Evolutionary conservation across 2,888 invertebrate species (phyloP), one percentile per base, ranked within the genome.

Genomic region (Parnassius orleans): DNA sequence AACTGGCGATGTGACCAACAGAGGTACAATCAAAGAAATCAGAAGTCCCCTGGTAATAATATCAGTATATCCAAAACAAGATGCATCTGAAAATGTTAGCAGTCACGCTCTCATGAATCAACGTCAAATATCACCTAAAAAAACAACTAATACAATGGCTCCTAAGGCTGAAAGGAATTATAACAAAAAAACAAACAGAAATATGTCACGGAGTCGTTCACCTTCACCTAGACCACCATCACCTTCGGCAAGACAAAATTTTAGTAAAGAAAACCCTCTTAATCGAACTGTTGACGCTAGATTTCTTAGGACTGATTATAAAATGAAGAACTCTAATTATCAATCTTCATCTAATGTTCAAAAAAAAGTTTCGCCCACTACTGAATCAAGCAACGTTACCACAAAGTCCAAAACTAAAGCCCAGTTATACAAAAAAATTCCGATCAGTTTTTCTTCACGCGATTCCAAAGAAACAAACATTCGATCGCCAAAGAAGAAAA

Each of bases 21-120:
- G 63, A 2, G 70, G 66, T 53, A 67, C 61, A 7, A 59, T 70
- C 11, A 76, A 75, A 59, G 68, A 72, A 51, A 67, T 68, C 50
- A 71, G 75, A 58, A 87, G 76, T 64, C 90, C 90, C 15, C 64
- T 90, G 19, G 84, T 90, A 2, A 76, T 90, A 12, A 90, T 90
- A 81, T 88, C 90, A 2, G 88, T 90, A 3, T 90, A 85, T 69
- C 85, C 86, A 12, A 83, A 81, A 62, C 72, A 74, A 63, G 78
- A 77, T 44, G 65, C 70, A n/a, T 61, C 64, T 2, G 64, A 66
- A 43, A 57, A 61, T 24, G 74, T 76, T 10, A 64, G 61, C 66
- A 48, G 63, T 67, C 19, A 69, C 65, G 66, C 54, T 14, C 10
- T 56, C 5, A 65, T 71, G 52, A 66, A 68, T 7, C 65, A 65